These are phyloP conservation scores for Rapana venosa DNA, from an alignment of 2,888 invertebrate species.

Conservation along the genomic window DNA sequence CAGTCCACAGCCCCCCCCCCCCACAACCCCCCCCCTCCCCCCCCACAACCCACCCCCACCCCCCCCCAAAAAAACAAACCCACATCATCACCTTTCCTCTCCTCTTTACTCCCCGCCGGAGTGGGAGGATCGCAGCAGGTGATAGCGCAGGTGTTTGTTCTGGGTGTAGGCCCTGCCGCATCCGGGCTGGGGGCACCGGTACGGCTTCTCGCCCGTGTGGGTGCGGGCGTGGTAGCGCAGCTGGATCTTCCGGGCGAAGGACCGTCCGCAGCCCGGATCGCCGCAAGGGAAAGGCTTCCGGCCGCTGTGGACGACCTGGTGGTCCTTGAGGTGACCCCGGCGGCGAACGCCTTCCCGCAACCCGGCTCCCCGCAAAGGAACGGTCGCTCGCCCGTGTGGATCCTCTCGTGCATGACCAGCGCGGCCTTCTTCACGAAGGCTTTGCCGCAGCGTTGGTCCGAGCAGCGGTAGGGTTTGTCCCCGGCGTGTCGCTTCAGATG, in stretches of 20 bases:
- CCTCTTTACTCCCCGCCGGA: not conserved
- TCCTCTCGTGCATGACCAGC: not conserved
- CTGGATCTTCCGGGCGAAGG: conserved; percentile 18
- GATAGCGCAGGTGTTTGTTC: not conserved
- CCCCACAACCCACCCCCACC: not conserved
- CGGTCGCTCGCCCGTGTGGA: not conserved
- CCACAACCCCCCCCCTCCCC: not conserved
- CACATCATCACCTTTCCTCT: not conserved
- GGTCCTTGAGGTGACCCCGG: not conserved
- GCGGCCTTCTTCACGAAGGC: not conserved
- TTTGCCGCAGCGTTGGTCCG: not conserved
- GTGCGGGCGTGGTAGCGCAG: not conserved
- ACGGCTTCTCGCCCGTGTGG: conserved; percentile 5
- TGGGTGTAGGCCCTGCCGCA: conserved; percentile 3
- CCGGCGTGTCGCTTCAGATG: not conserved
- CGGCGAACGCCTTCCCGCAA: not conserved
- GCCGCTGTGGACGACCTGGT: not conserved
- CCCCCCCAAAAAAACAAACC: too few species aligned
- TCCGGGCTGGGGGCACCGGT: not conserved
- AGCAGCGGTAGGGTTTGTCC: not conserved
- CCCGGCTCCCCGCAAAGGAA: not conserved
- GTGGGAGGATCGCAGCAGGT: not conserved
- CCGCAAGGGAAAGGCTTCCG: not conserved
- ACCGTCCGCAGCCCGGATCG: not conserved
- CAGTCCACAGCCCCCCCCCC: not conserved